Percentiles rank a stretch among this genome's conserved stretches.
These are phyloP conservation scores for Drosophila persimilis DNA, from an alignment of 1,140 invertebrate species.

Conservation along the genomic window DNA sequence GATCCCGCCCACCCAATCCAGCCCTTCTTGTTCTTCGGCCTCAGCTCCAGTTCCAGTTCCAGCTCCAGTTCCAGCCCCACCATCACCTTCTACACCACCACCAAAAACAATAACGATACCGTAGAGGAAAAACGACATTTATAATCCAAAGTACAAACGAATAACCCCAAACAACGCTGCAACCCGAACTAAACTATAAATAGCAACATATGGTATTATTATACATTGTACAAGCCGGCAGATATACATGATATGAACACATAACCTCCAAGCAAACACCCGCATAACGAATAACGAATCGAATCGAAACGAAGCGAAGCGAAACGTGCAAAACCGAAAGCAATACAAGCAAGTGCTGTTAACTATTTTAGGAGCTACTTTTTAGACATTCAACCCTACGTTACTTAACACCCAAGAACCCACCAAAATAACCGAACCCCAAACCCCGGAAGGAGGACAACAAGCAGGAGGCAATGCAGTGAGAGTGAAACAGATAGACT, in stretches of 20 bases:
- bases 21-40: slow-evolving; percentile 5
- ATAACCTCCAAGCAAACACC: slow-evolving; percentile 51
- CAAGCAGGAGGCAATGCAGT: slow-evolving; percentile 16
- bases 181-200: slow-evolving; percentile 51
- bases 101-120: slow-evolving; percentile 60
- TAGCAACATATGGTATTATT: slow-evolving; percentile 81
- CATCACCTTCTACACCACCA: slow-evolving; percentile 62
- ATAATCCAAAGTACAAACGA: slow-evolving; percentile 77
- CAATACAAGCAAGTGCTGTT: slow-evolving; percentile 76
- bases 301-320: slow-evolving; percentile 25
- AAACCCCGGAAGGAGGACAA: slow-evolving; percentile 13
- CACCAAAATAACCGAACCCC: slow-evolving; percentile 52
- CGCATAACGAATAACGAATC: slow-evolving; percentile 18
- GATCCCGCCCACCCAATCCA: slow-evolving; percentile 42
- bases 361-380: slow-evolving; percentile 69
- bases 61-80: slow-evolving; percentile 50
- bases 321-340: slow-evolving; percentile 60
- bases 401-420: slow-evolving; percentile 65
- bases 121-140: slow-evolving; percentile 65
- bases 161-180: slow-evolving; percentile 40
- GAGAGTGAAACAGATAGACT: slow-evolving; percentile 37
- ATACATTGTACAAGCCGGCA: slow-evolving; percentile 55
- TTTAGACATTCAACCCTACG: slow-evolving; percentile 56
- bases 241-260: slow-evolving; percentile 37
- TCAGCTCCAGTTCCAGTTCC: slow-evolving; percentile 12